Percentiles rank a stretch among this genome's conserved stretches.
Conservation (phyloP, 92 coral and sea anemone species). For the Epizoanthus scotinus region DNA sequence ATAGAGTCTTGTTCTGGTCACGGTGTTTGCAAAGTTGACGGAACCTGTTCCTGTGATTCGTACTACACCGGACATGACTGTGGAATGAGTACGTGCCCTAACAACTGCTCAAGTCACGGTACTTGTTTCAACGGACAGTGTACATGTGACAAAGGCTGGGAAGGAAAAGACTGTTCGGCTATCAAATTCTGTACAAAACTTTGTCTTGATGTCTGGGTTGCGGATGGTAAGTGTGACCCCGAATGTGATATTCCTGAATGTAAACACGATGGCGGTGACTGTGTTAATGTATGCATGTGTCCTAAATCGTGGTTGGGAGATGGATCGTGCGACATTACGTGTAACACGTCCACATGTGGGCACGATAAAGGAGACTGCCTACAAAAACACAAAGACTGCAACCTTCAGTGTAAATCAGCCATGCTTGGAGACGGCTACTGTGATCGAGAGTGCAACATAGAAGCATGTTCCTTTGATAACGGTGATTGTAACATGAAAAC, state of each 20-base stretch:
- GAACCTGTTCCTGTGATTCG: slow-evolving; percentile 54
- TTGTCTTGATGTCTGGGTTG: slow-evolving; percentile 63
- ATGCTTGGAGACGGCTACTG: slow-evolving; percentile 67
- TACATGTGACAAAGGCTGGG: slow-evolving; percentile 63
- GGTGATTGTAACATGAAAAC: slow-evolving; percentile 48
- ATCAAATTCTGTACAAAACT: slow-evolving; percentile 51
- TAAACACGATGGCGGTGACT: slow-evolving; percentile 55
- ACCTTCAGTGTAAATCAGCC: slow-evolving; percentile 42
- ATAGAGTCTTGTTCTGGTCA: too few relatives aligned
- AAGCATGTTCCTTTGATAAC: slow-evolving; percentile 45
- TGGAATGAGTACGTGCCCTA: slow-evolving; percentile 51
- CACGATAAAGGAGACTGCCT: slow-evolving; percentile 64
- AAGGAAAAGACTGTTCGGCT: slow-evolving; percentile 63
- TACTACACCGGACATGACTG: slow-evolving; percentile 55
- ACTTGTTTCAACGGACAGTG: slow-evolving; percentile 54
- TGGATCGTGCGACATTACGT: slow-evolving; percentile 57
- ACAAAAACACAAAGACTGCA: slow-evolving; percentile 34
- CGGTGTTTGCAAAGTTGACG: slow-evolving; percentile 56
- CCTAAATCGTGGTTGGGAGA: slow-evolving; percentile 63
- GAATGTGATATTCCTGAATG: slow-evolving; percentile 48
- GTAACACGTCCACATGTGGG: slow-evolving; percentile 51
- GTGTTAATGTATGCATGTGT: slow-evolving; percentile 52
- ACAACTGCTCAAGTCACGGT: slow-evolving; percentile 65
- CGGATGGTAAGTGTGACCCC: slow-evolving; percentile 63
- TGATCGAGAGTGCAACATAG: slow-evolving; percentile 60